Conservation (phyloP, 2,113 vertebrate species). For the Morphnarchus princeps region DNA sequence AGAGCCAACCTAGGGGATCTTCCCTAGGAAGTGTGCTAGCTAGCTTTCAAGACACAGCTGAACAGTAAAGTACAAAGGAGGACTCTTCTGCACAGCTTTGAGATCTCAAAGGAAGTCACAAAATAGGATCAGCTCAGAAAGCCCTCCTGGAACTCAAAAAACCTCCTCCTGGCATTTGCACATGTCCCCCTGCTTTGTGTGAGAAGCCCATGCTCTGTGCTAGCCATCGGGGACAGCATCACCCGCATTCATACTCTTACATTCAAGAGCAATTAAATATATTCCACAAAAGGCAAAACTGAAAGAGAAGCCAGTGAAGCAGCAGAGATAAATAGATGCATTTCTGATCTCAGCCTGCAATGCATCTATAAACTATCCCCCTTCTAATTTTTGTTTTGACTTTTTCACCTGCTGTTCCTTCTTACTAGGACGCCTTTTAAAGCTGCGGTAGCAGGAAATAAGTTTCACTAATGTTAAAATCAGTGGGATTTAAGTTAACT, state of each 20-base stretch:
- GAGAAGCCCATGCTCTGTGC: slow-evolving; percentile 2
- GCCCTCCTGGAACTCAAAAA: neutral
- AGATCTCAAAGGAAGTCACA: neutral
- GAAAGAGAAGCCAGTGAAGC: neutral
- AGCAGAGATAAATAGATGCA: slow-evolving; percentile 3
- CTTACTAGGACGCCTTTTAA: neutral
- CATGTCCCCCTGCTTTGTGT: neutral
- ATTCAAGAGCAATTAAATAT: slow-evolving; percentile 31
- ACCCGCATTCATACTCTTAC: neutral
- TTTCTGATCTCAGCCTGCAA: slow-evolving; percentile 20
- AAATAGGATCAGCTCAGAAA: neutral
- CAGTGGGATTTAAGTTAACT: neutral
- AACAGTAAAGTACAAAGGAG: neutral
- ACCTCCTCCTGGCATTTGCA: neutral
- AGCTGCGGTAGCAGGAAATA: neutral
- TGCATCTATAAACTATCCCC: neutral
- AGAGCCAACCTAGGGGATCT: neutral
- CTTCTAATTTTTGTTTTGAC: neutral
- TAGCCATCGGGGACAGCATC: neutral
- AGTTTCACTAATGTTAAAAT: neutral
- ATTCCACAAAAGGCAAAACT: slow-evolving; percentile 4
- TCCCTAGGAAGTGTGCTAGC: neutral
- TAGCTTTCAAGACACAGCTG: neutral
- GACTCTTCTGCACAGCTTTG: neutral
- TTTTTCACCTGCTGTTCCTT: neutral